Base-by-base conservation (phyloP, 2,797 vertebrate species). In the Mormyrus hasselquistii region DNA sequence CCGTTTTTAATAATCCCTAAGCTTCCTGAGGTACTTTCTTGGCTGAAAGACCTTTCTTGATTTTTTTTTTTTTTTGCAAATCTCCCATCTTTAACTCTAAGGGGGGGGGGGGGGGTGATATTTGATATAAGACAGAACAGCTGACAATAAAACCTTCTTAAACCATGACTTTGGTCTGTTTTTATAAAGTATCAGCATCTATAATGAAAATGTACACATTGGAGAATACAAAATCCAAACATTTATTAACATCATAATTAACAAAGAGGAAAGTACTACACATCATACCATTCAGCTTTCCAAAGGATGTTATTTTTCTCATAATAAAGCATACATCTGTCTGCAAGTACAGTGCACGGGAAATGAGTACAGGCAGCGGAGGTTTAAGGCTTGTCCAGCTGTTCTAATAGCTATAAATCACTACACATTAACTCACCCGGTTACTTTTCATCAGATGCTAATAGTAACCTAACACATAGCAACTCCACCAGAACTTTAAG, bases 1-100 rank as follows among this genome's bases (percentile, higher is more conserved):
- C 88, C 88, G 50, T 25, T 83, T 53, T 88, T 83, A 88, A 83
- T 88, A 69, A 88, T 57, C n/a, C 38, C 12, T 19, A 83, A 52
- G 12, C 52, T 82, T 55, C 52, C 69, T 14, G 4, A 34, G 69
- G 50, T 82, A 76, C 47, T 44, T 25, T 50, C 25, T 34, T 8
- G 10, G n/a, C 52, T 25, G 10, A 25, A 50, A 25, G 41, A 50
- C 22, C 12, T 44, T 79, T 44, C 25, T 34, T 44, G 16, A 44
- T 47, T 22, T 83, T 47, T 79, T 79, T 25, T 34, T 44, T n/a
- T 8, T 12, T 84, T 22, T 10, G 41, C n/a, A 5, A 50, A 84
- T 49, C 82, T 84, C 44, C 44, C 6, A 8, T 84, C 73, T 79
- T 79, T 38, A 79, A 44, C 44, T 41, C 34, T 19, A 38, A 12